Conservation (phyloP, 2,113 vertebrate genomes). For the Aegotheles bennettii region DNA sequence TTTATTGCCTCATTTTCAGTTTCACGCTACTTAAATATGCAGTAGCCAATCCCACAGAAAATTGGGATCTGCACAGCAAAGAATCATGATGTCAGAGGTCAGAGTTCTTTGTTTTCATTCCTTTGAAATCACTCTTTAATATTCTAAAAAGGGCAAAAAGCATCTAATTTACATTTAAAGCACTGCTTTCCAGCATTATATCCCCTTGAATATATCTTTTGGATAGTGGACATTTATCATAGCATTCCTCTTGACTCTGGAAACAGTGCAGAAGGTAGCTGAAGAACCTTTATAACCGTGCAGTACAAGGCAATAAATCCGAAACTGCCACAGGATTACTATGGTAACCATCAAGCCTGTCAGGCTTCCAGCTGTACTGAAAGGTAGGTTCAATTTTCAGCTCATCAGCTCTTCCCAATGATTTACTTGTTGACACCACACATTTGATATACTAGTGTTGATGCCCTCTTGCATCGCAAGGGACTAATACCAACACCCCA, state of each 20-base stretch:
- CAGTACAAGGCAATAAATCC: conserved; percentile 73
- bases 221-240: conserved; percentile 73
- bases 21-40: conserved; percentile 71
- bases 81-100: conserved; percentile 68
- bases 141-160: conserved; percentile 67
- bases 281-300: conserved; percentile 58
- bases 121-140: conserved; percentile 72
- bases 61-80: conserved; percentile 55
- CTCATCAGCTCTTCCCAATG: conserved; percentile 72
- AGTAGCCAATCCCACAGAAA: conserved; percentile 52
- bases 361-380: conserved; percentile 52
- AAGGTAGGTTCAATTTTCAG: conserved; percentile 72
- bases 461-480: conserved; percentile 72
- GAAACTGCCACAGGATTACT: conserved; percentile 73
- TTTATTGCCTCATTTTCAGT: conserved; percentile 72
- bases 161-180: conserved; percentile 75
- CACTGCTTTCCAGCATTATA: conserved; percentile 48
- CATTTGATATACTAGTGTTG: conserved; percentile 73
- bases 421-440: conserved; percentile 77
- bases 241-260: conserved; percentile 62
- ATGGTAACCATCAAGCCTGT: conserved; percentile 78
- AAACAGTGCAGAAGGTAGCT: conserved; percentile 70
- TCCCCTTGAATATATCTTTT: conserved; percentile 61
- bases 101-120: conserved; percentile 69
- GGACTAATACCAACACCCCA: conserved; percentile 38